Evolutionary conservation across 2,113 vertebrate species (phyloP).

Genomic region (Pholis gunnellus): DNA sequence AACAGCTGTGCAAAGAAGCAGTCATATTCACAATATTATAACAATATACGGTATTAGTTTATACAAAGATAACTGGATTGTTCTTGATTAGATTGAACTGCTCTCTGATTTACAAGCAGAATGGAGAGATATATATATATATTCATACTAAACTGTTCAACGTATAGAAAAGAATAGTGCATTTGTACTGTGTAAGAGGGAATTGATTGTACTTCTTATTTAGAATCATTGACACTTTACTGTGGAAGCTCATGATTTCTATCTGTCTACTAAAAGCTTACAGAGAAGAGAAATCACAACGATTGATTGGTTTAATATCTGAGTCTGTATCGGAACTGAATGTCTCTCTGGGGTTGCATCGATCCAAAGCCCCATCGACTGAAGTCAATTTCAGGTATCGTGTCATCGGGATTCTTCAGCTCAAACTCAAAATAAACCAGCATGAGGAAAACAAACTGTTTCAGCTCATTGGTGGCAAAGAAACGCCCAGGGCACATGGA

Average conservation of each 20-base stretch:
- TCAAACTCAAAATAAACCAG: slow-evolving; percentile 90
- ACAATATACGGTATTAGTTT: not conserved
- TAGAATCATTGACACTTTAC: not conserved
- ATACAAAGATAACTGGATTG: not conserved
- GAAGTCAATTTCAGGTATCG: slow-evolving; percentile 83
- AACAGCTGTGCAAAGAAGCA: not conserved
- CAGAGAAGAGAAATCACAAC: not conserved
- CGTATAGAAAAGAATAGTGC: not conserved
- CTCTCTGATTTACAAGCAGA: not conserved
- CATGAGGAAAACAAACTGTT: slow-evolving; percentile 92
- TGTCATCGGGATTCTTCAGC: slow-evolving; percentile 81
- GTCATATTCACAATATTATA: not conserved
- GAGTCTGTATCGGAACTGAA: slow-evolving; percentile 88
- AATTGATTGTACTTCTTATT: not conserved
- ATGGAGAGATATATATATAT: not conserved
- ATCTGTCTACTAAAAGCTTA: not conserved
- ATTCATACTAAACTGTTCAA: not conserved
- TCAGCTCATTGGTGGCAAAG: slow-evolving; percentile 91
- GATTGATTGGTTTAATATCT: slow-evolving; percentile 49
- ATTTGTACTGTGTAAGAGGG: not conserved
- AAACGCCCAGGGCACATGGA: slow-evolving; percentile 92
- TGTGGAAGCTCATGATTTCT: not conserved
- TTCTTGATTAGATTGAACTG: not conserved
- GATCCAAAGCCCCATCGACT: slow-evolving; percentile 90
- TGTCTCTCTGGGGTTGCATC: slow-evolving; percentile 84